Percentiles rank a stretch among this genome's conserved stretches.
These are phyloP conservation scores for Lagria hirta DNA, from an alignment of 2,888 invertebrate genomes.

Conservation along the genomic window DNA sequence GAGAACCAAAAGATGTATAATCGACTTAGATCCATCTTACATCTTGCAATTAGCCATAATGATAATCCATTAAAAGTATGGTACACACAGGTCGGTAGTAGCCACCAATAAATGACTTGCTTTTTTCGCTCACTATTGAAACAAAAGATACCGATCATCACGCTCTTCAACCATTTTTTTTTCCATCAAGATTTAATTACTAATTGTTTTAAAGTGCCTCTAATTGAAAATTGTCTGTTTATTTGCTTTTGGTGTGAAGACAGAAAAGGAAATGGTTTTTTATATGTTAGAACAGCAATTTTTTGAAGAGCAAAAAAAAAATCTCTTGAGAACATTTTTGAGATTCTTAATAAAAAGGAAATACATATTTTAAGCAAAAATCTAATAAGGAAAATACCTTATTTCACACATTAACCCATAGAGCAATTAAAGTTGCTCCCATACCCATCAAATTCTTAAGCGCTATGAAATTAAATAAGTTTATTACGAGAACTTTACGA, in stretches of 20 bases:
- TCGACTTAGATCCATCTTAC: neutral
- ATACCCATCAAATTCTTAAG: no score
- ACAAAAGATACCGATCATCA: slow-evolving; percentile 17
- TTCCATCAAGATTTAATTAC: slow-evolving; percentile 6
- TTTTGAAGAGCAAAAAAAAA: no score
- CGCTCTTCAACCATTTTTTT: slow-evolving; percentile 3
- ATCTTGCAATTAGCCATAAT: slow-evolving; percentile 10
- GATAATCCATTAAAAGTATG: slow-evolving; percentile 8
- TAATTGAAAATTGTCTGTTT: slow-evolving; percentile 10
- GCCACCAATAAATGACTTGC: slow-evolving; percentile 20
- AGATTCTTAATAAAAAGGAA: no score
- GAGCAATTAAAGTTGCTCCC: no score
- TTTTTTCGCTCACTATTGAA: slow-evolving; percentile 3
- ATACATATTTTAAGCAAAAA: no score
- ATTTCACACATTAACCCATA: no score
- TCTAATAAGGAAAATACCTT: no score
- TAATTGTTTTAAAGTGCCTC: slow-evolving; percentile 7
- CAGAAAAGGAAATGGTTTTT: neutral
- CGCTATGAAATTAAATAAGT: no score
- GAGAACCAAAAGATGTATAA: neutral
- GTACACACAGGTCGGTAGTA: slow-evolving; percentile 9
- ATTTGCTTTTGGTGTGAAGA: neutral
- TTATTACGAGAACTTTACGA: no score
- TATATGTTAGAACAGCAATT: no score
- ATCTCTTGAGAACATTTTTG: no score